Base-by-base conservation (phyloP, 1,140 invertebrate genomes). In the Bombus impatiens region DNA sequence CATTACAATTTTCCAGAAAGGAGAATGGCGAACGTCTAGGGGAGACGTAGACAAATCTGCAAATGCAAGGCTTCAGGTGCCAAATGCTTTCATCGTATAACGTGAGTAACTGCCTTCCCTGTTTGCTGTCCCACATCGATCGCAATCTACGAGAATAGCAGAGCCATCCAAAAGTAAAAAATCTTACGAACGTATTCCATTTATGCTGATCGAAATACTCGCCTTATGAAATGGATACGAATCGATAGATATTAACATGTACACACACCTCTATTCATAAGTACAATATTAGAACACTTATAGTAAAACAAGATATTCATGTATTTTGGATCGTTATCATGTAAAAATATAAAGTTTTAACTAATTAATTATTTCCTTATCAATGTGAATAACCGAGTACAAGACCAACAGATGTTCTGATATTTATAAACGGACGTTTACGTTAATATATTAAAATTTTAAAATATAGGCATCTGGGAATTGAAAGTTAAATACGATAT, bases 31-130 rank as follows among this genome's bases (percentile, higher is more conserved):
- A 83, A 72, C 74, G 85, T 81, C 79, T 86, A 47, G 72, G 59
- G 44, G 4, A 70, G 70, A 57, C 78, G 44, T 59, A 72, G 78
- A 82, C 84, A 76, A 82, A 81, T 86, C 84, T 81, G 70, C 79
- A 81, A 86, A 82, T 86, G 78, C 79, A 42, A 82, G 62, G 84
- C 71, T 86, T 76, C 84, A 80, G 84, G 84, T 80, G 84, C 84
- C 84, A 86, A 86, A 81, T 86, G 84, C 84, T 86, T 86, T 86
- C 78, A 15, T 44, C 79, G 78, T 76, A 82, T 76, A 86, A 86
- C 57, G 84, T 82, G 84, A 86, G 44, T 82, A 86, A 86, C 84
- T 65, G 84, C 47, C 47, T 44, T 15, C 42, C 37, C 28, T 44
- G 13, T 67, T 76, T 44, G 22, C 84, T 37, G 67, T 84, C 32